Evolutionary conservation across 2,797 vertebrate genomes (phyloP).

Genomic region (Dipus sagitta): DNA sequence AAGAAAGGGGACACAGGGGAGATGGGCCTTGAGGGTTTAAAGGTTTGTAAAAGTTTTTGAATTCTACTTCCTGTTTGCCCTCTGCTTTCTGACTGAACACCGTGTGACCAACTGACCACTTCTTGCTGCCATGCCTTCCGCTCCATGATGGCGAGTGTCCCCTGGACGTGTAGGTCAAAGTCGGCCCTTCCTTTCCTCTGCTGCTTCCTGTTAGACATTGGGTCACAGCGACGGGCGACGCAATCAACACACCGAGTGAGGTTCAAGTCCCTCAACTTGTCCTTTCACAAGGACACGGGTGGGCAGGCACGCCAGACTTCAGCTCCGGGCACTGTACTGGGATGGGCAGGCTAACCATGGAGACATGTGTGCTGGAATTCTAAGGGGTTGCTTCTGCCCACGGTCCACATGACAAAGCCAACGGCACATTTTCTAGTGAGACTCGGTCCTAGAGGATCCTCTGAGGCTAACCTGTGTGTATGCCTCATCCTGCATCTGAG

Average conservation of each 20-base stretch:
- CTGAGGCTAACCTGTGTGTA: conserved; percentile 49
- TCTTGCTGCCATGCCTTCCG: no score
- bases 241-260: not conserved
- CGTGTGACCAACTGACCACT: no score
- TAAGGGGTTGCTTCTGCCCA: not conserved
- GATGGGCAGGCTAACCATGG: not conserved
- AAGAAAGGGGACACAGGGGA: no score
- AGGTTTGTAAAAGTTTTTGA: no score
- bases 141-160: no score
- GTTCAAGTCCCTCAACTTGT: not conserved
- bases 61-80: no score
- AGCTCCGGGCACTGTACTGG: not conserved
- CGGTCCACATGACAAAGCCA: not conserved
- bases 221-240: no score
- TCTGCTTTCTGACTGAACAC: no score
- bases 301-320: not conserved
- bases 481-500: not conserved
- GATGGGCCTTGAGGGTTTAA: no score
- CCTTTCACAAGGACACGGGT: not conserved
- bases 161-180: no score
- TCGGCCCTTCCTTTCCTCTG: no score
- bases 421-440: not conserved
- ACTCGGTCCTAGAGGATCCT: not conserved
- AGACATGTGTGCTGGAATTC: not conserved
- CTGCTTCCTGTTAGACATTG: no score